These are phyloP conservation scores for Heliothis virescens DNA, from an alignment of 1,140 invertebrate species.

Conservation along the genomic window DNA sequence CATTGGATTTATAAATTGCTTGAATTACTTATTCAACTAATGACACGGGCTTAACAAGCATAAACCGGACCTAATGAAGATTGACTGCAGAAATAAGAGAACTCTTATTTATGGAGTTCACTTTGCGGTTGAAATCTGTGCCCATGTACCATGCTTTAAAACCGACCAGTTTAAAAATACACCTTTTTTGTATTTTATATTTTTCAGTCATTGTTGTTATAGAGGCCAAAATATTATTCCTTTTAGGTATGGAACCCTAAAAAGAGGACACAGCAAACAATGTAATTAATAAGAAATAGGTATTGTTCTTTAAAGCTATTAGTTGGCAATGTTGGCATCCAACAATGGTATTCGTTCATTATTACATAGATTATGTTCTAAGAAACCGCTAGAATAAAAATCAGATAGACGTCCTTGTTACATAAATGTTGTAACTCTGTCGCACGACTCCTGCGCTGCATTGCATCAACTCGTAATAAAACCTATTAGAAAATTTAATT, in stretches of 20 bases:
- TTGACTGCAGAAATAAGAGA: constrained; percentile 28
- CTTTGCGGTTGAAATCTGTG: background rate
- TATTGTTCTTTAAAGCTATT: constrained; percentile 12
- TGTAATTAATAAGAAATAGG: background rate
- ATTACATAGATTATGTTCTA: constrained; percentile 38
- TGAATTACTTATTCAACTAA: constrained; percentile 1
- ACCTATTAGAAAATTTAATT: constrained; percentile 36
- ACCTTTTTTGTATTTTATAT: too few relatives aligned
- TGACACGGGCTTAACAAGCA: constrained; percentile 3
- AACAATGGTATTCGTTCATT: constrained; percentile 7
- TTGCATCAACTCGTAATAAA: constrained; percentile 25
- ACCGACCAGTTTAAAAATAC: too few relatives aligned
- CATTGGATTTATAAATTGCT: background rate
- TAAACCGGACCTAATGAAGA: constrained; percentile 13
- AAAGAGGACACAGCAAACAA: background rate
- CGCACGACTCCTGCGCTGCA: constrained; percentile 21
- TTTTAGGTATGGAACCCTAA: too few relatives aligned
- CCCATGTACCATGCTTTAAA: too few relatives aligned
- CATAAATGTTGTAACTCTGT: constrained; percentile 37
- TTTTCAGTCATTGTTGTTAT: too few relatives aligned
- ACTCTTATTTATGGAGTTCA: constrained; percentile 5
- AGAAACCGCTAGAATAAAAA: constrained; percentile 36
- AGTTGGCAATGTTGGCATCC: constrained; percentile 24
- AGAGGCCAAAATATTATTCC: too few relatives aligned
- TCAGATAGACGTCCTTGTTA: constrained; percentile 32